These are phyloP conservation scores for Schizothorax lantsangensis DNA, from an alignment of 2,797 vertebrate species.

Conservation along the genomic window DNA sequence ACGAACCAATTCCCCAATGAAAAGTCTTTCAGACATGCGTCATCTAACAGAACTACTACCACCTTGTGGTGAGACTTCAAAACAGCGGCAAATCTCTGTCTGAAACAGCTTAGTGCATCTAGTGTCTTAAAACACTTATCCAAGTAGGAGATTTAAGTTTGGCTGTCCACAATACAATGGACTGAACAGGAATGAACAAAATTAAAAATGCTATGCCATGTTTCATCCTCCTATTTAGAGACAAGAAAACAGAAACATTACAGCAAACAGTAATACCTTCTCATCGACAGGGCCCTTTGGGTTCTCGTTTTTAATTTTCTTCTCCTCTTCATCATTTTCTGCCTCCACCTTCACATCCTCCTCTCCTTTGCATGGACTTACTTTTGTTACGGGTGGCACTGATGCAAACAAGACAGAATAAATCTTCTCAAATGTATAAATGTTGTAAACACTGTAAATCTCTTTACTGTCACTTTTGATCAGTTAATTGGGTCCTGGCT, in stretches of 20 bases:
- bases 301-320: slow-evolving; percentile 40
- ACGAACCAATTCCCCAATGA: neutral
- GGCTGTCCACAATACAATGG: neutral
- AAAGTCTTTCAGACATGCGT: neutral
- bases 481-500: too few species aligned
- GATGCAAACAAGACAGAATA: slow-evolving; percentile 28
- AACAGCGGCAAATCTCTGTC: neutral
- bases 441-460: neutral
- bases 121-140: neutral
- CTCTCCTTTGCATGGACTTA: slow-evolving; percentile 56
- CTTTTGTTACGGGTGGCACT: slow-evolving; percentile 65
- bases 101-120: neutral
- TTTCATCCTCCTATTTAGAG: neutral
- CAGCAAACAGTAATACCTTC: slow-evolving; percentile 49
- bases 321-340: slow-evolving; percentile 60
- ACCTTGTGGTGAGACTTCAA: slow-evolving; percentile 31
- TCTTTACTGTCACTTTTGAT: neutral
- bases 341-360: slow-evolving; percentile 63
- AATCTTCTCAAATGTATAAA: neutral
- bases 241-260: neutral
- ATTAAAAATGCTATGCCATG: neutral
- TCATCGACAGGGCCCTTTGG: slow-evolving; percentile 55
- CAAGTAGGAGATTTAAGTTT: neutral
- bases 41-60: slow-evolving; percentile 1
- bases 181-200: neutral